A percentile compares a stretch with the other conserved stretches of the same genome.
Conservation (phyloP, 2,113 vertebrate genomes). For the Tetrax tetrax region DNA sequence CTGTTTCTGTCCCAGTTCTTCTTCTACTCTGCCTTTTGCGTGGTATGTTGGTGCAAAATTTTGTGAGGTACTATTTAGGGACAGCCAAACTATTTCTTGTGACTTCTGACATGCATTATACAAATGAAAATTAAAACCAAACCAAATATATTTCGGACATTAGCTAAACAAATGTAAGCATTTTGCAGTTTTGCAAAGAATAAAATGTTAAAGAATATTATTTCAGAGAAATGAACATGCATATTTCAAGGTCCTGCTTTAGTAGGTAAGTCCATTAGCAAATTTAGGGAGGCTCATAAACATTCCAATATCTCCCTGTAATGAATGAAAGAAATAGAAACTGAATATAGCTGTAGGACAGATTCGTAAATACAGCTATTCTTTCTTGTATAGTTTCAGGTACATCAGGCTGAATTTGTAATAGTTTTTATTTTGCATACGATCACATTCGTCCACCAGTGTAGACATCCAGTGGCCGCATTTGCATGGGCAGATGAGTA, state of each 20-base stretch:
- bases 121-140: neutral
- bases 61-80: neutral
- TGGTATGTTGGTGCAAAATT: neutral
- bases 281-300: neutral
- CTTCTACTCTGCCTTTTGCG: neutral
- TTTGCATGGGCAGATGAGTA: neutral
- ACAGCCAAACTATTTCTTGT: neutral
- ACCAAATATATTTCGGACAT: neutral
- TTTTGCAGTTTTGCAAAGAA: neutral
- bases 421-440: neutral
- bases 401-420: neutral
- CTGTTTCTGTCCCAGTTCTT: neutral
- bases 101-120: neutral
- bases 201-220: neutral
- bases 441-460: neutral
- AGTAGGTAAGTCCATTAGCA: neutral
- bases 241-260: neutral
- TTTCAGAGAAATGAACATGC: neutral
- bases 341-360: neutral
- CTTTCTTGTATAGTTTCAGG: neutral
- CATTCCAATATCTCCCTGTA: neutral
- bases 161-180: neutral
- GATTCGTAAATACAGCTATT: neutral
- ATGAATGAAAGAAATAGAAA: neutral
- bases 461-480: neutral